Base-by-base conservation (phyloP, 2,888 invertebrate species). In the Pollenia angustigena region DNA sequence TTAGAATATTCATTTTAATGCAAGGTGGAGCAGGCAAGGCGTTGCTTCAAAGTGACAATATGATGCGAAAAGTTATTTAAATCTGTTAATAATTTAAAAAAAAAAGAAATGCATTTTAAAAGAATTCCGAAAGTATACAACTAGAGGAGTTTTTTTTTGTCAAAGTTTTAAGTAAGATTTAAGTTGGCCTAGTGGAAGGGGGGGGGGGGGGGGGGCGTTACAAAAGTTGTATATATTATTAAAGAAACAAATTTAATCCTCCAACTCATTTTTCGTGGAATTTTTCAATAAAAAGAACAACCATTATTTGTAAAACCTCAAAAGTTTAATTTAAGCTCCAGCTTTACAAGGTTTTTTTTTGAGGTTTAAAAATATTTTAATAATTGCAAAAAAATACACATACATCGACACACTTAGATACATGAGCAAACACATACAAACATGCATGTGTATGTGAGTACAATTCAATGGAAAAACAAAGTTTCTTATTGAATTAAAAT, bases 401-500 rank as follows among this genome's bases (percentile, higher is more conserved):
- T 11, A 4, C 44, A 46, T 40, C 32, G 0, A 42, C 42, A 52
- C 52, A n/a, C 11, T n/a, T 32, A 32, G 32, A 32, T 32, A 32
- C 32, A 32, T 32, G 32, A 32, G 44, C 16, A 12, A 11, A 8
- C 23, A 32, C n/a, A n/a, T 56, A 32, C 46, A 50, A 12, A 9
- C 16, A 14, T 64, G 12, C 16, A 40, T 44, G 2, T 8, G 23
- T 0, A 44, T 42, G 1, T 54, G 40, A 9, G 7, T 18, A 48
- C 72, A 72, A 54, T 46, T 40, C 50, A 72, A 52, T 66, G 44
- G 50, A 52, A 18, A 48, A 56, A 68, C 48, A 32, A 32, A 32
- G 9, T 60, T 79, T 78, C 79, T 85, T 85, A 80, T 80, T 75
- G 60, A 85, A 85, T 85, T 68, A 69, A 80, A 84, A 62, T 81